Percentiles rank a stretch among this genome's conserved stretches.
phyloP scores from a whole-genome alignment of 2,888 invertebrate species.

The Rhabditophanes sp. region DNA sequence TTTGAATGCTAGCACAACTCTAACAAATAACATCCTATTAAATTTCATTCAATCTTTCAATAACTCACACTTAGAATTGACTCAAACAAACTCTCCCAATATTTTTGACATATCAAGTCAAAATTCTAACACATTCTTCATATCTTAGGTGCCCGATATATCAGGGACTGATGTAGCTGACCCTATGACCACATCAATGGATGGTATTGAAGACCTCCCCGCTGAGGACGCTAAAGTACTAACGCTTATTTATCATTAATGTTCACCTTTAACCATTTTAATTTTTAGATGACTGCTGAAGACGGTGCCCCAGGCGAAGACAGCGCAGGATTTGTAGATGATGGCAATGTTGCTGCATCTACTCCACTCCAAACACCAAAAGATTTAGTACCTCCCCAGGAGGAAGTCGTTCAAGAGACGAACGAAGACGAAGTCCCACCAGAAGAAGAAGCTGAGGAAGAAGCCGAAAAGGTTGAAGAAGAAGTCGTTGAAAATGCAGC shows the following conservation, averaged over 20 bases:
- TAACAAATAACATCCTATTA: too few species aligned
- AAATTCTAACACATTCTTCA: conserved; percentile 1
- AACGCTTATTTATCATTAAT: conserved; percentile 1
- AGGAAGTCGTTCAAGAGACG: conserved; percentile 4
- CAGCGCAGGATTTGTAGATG: conserved; percentile 6
- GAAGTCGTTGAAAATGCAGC: conserved; percentile 10
- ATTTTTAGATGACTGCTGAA: conserved; percentile 6
- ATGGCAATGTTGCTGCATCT: conserved; percentile 5
- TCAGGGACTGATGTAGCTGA: conserved; percentile 37
- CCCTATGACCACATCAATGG: conserved; percentile 42
- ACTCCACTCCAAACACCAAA: conserved; percentile 7
- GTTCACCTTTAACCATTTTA: conserved; percentile 2
- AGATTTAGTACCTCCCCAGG: too few species aligned
- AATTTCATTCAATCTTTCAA: too few species aligned
- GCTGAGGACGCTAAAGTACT: conserved; percentile 4
- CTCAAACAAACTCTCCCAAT: not conserved
- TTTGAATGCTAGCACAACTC: too few species aligned
- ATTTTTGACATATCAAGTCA: conserved; percentile 1
- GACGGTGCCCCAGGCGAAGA: conserved; percentile 10
- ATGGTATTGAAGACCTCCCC: conserved; percentile 41
- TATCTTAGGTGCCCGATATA: conserved; percentile 38
- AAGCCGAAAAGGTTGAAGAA: conserved; percentile 14
- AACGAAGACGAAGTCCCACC: conserved; percentile 9
- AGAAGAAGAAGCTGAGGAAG: conserved; percentile 11
- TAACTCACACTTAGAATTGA: too few species aligned